Evolutionary conservation across 2,113 vertebrate species (phyloP).

Genomic region (Phaethornis superciliosus): DNA sequence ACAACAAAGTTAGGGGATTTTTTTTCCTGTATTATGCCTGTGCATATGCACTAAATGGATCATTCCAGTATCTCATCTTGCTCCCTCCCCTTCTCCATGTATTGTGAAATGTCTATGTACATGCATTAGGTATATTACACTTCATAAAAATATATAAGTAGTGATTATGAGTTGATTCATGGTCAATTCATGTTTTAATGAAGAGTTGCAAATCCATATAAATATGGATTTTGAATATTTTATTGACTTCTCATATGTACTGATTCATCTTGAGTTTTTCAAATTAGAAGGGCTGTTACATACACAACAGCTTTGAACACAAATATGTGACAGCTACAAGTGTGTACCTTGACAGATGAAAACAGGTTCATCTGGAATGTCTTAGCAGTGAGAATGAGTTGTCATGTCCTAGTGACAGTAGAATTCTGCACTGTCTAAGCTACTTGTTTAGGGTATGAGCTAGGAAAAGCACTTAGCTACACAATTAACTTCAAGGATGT

Average conservation of each 20-base stretch:
- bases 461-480: neutral
- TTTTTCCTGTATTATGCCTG: rapidly evolving
- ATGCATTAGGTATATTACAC: neutral
- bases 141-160: neutral
- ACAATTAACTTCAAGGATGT: neutral
- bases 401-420: neutral
- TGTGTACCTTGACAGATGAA: neutral
- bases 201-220: neutral
- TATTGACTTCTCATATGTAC: neutral
- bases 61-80: neutral
- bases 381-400: neutral
- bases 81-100: neutral
- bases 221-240: neutral
- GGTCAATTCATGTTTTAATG: neutral
- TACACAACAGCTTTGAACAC: neutral
- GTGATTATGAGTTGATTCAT: neutral
- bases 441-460: neutral
- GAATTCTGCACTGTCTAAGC: neutral
- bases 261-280: neutral
- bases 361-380: neutral
- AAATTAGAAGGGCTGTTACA: neutral
- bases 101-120: neutral
- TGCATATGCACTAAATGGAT: neutral
- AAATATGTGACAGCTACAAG: neutral
- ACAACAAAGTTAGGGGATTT: neutral